Base-by-base conservation (phyloP, 2,113 vertebrate species). In the Girardinichthys multiradiatus region DNA sequence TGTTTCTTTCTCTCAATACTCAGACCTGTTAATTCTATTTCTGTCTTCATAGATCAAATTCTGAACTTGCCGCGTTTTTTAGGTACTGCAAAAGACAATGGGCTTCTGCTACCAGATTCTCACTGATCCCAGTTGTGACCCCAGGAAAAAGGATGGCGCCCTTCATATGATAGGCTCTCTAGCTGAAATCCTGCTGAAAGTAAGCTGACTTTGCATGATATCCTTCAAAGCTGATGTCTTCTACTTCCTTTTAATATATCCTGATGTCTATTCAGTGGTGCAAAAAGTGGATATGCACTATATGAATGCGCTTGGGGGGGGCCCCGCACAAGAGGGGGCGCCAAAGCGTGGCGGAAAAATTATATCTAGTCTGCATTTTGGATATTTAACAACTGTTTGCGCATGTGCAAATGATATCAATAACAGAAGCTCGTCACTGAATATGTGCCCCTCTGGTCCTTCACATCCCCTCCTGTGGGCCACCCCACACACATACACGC, bases 81-180 rank as follows among this genome's bases (percentile, higher is more conserved):
- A 99, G 98, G 97, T 99, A 29, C 87, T 99, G 68, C 98, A 99
- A 90, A 99, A 99, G 90, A 97, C 97, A 1, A 99, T 99, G 98
- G 96, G 97, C 80, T 99, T 97, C 92, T 99, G 98, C 90, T 98
- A 99, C 70, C 97, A 99, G 86, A 98, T 98, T 87, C 96, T 99
- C 48, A 99, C 98, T 10, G 96, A 99, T 70, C 96, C 92, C 37
- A 90, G 92, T 71, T 95, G 95, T 68, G 97, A 99, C 91, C 98
- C 98, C 77, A 96, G 98, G 74, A 99, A 99, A 94, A 99, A 98
- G 86, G 98, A 99, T 59, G 98, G 98, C 35, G 97, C 98, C 76
- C 94, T 99, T 77, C 98, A 99, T 92, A 99, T 99, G 98, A 99
- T 99, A 12, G 98, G 98, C 24, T 99, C 97, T 64, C 91, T 99